phyloP scores from a whole-genome alignment of 2,113 vertebrate species.

The Rhinoptilus africanus region DNA sequence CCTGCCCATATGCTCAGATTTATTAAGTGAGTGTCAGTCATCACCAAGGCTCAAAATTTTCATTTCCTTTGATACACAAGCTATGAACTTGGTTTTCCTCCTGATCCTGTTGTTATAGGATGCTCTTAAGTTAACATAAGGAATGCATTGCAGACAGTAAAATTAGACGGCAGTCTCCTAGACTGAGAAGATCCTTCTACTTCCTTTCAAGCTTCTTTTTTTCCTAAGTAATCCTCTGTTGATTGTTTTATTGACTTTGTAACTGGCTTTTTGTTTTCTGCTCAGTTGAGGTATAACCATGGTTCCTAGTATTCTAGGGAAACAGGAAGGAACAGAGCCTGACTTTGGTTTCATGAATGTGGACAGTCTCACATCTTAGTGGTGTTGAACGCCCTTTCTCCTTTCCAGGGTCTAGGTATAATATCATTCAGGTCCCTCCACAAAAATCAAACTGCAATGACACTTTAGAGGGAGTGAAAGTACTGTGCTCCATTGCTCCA shows the following conservation, averaged over 20 bases:
- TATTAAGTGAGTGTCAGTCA: neutral
- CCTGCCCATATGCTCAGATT: neutral
- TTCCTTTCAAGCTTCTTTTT: neutral
- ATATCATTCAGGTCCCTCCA: conserved; percentile 85
- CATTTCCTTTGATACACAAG: neutral
- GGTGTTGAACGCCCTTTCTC: neutral
- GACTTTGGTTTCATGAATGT: neutral
- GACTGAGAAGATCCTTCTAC: neutral
- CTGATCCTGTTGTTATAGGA: neutral
- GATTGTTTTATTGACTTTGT: neutral
- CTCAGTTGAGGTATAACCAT: neutral
- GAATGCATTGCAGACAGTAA: neutral
- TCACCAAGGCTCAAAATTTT: neutral
- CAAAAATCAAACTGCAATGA: conserved; percentile 69
- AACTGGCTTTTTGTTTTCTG: neutral
- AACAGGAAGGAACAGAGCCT: neutral
- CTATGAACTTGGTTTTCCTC: neutral
- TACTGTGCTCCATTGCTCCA: conserved; percentile 85
- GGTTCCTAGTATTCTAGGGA: neutral
- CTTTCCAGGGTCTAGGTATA: conserved; percentile 82
- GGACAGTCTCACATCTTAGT: neutral
- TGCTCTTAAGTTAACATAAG: neutral
- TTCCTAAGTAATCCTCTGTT: neutral
- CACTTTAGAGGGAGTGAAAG: conserved; percentile 78
- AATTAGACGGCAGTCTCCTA: neutral